Evolutionary conservation across 1,140 invertebrate genomes (phyloP), one percentile per base, ranked within the genome.

Genomic region (Conus betulinus): DNA sequence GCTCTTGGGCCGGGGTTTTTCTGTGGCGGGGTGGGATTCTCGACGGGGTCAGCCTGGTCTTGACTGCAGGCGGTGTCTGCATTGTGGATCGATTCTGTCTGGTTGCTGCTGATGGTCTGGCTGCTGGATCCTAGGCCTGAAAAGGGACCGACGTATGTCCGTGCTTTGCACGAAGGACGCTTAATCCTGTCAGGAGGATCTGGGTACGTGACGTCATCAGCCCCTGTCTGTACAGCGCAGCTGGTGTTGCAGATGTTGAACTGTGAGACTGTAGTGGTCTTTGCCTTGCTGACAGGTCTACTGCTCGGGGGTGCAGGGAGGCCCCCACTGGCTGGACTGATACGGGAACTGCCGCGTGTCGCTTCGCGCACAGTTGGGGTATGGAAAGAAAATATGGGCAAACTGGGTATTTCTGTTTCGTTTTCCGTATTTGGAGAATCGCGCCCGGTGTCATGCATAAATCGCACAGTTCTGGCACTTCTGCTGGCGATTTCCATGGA

Each of bases 121-220:
- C 11, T 71, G 67, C 67, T 71, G 3, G 67, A 71, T 17, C 67
- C 67, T 17, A 71, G 20, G 67, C 67, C 67, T 23, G 67, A 71
- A n/a, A 71, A 71, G 6, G 67, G 17, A 71, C 67, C 67, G 11
- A 71, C 67, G 23, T 20, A 71, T 6, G 67, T n/a, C 67, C 67
- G 67, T 71, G 67, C 10, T 23, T 71, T 71, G 23, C 67, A 13
- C 20, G 67, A 71, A 71, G 11, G 67, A 20, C 11, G 6, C 20
- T 71, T 71, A n/a, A 71, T 71, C 67, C 67, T 71, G 67, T 71
- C 23, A 23, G 67, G 67, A 71, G 67, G 67, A 71, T 71, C 67
- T 13, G 67, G 67, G 67, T 71, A 71, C 6, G 20, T 71, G 20
- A 20, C 7, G 20, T 71, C 1, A 71, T 6, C 15, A 20, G 67